phyloP scores from a whole-genome alignment of 2,113 vertebrate genomes.

The Abramis brama region DNA sequence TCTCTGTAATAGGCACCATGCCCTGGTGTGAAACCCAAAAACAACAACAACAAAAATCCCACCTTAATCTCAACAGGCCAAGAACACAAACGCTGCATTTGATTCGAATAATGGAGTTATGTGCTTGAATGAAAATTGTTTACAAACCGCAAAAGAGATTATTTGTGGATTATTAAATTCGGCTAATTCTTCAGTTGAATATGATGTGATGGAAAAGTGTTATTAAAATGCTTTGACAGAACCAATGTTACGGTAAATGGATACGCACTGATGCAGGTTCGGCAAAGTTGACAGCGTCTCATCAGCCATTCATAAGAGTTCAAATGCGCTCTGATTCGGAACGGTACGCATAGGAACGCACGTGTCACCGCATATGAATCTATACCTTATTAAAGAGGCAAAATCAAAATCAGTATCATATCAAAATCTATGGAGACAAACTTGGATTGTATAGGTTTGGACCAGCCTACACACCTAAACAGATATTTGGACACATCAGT shows the following conservation, averaged over 20 bases:
- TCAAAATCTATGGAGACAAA: background rate
- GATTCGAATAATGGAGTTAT: slow-evolving; percentile 36
- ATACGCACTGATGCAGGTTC: slow-evolving; percentile 43
- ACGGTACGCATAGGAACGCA: background rate
- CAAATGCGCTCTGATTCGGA: slow-evolving; percentile 37
- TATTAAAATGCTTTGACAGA: slow-evolving; percentile 51
- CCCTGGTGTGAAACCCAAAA: slow-evolving; percentile 24
- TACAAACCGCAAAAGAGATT: slow-evolving; percentile 54
- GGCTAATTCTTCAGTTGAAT: slow-evolving; percentile 54
- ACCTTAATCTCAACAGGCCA: slow-evolving; percentile 41
- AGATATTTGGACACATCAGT: too few species aligned
- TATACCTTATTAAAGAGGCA: slow-evolving; percentile 26
- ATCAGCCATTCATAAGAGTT: slow-evolving; percentile 36
- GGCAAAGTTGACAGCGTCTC: slow-evolving; percentile 29
- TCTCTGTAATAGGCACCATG: slow-evolving; percentile 37
- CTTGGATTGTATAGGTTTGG: background rate
- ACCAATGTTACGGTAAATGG: slow-evolving; percentile 44
- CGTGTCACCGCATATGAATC: slow-evolving; percentile 18
- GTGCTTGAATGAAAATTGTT: slow-evolving; percentile 49
- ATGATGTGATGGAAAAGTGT: slow-evolving; percentile 50
- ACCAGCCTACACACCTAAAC: background rate
- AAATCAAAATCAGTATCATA: background rate
- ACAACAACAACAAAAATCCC: slow-evolving; percentile 21
- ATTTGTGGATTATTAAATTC: slow-evolving; percentile 61
- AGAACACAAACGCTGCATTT: slow-evolving; percentile 46